Percentiles rank a stretch among this genome's conserved stretches.
Evolutionary conservation across 2,797 vertebrate species (phyloP).

Genomic region (Chelonia mydas): DNA sequence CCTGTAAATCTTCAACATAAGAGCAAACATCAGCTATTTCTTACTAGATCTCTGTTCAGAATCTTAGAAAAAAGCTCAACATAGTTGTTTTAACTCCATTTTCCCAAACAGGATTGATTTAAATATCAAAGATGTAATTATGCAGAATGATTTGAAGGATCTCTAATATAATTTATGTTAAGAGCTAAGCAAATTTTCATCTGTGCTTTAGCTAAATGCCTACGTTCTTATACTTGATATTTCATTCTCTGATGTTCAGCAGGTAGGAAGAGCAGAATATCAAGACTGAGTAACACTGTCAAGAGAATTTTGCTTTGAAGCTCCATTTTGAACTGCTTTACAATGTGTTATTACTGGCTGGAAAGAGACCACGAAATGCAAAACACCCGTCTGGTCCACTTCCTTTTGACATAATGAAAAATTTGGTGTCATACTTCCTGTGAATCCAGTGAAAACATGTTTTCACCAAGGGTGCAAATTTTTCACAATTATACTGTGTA

Average conservation of each 20-base stretch:
- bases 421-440: not conserved
- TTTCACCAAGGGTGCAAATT: not conserved
- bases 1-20: conserved; percentile 91
- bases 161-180: not conserved
- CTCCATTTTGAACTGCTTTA: not conserved
- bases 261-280: not conserved
- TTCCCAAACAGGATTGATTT: not conserved
- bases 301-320: not conserved
- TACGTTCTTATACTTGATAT: not conserved
- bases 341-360: not conserved
- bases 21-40: conserved; percentile 55
- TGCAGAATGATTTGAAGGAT: not conserved
- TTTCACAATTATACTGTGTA: not conserved
- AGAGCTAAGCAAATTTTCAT: not conserved
- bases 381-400: not conserved
- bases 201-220: not conserved
- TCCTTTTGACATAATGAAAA: not conserved
- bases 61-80: not conserved
- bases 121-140: not conserved
- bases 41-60: conserved; percentile 1
- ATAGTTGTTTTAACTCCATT: not conserved
- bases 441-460: not conserved
- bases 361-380: not conserved
- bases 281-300: not conserved
- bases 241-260: not conserved